phyloP scores from a whole-genome alignment of 1,140 invertebrate species.

The Oncopodura yosiiana region DNA sequence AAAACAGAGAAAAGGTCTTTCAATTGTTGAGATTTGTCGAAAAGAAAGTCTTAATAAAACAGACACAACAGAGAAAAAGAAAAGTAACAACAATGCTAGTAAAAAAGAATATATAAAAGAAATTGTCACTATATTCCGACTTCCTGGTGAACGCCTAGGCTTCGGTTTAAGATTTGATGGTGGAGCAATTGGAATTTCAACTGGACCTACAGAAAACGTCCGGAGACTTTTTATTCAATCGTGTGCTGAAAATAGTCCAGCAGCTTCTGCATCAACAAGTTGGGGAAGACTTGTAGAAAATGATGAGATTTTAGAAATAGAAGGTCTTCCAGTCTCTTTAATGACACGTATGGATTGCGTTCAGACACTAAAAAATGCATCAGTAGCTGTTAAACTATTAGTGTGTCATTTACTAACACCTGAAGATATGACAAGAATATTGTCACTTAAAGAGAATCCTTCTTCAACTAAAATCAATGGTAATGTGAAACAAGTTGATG shows the following conservation, averaged over 20 bases:
- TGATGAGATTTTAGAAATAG: constrained; percentile 79
- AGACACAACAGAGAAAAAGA: not conserved
- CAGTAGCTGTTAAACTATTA: constrained; percentile 61
- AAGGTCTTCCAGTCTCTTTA: constrained; percentile 58
- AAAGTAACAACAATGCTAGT: not conserved
- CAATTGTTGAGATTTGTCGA: too few species aligned
- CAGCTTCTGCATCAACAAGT: constrained; percentile 61
- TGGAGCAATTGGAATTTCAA: constrained; percentile 54
- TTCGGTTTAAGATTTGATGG: constrained; percentile 87
- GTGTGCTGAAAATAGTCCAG: constrained; percentile 76
- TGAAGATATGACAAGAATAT: constrained; percentile 13
- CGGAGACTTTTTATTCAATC: constrained; percentile 73
- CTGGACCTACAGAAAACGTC: constrained; percentile 50
- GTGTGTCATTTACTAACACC: constrained; percentile 52
- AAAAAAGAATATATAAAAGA: constrained; percentile 39
- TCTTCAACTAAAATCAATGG: too few species aligned
- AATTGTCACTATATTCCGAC: constrained; percentile 61
- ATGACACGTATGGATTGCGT: constrained; percentile 83
- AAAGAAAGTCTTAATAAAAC: not conserved
- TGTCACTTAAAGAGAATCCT: too few species aligned
- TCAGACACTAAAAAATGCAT: constrained; percentile 66
- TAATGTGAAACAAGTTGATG: too few species aligned
- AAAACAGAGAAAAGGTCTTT: not conserved
- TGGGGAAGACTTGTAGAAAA: constrained; percentile 71
- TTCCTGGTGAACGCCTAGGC: constrained; percentile 78